Base-by-base conservation (phyloP, 1,140 invertebrate genomes). In the Lithobius niger region DNA sequence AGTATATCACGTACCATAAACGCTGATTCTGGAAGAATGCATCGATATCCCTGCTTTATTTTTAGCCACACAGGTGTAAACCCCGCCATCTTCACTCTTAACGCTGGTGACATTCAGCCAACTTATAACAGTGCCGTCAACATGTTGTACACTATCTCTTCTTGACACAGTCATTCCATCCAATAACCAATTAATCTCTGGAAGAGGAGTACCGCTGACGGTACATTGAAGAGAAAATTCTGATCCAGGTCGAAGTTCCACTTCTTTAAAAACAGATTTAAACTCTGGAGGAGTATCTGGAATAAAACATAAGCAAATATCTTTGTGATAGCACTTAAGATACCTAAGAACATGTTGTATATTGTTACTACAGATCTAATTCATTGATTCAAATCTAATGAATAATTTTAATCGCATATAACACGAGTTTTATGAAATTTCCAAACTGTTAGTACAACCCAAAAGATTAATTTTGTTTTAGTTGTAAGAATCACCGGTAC, bases 61-160 rank as follows among this genome's bases (percentile, higher is more conserved):
- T 56, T 79, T 80, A 0, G 90, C 90, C 10, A 79, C 79, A 68
- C 92, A 96, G 21, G 82, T 79, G 68, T 93, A 96, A 66, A 91
- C 83, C 15, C 91, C 92, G 47, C 91, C 91, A 70, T 94, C 89
- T 75, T 91, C 84, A 47, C 88, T 84, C 58, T 83, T 82, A 27
- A 91, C 81, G 56, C 83, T 80, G 59, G 85, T 87, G 61, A 97
- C 87, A 74, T 96, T 96, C 59, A 96, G 85, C 74, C 92, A 89
- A 64, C 89, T 92, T 67, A 94, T 86, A 36, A 95, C 88, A 69
- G 91, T 86, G 62, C 91, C 90, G 1, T 88, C 93, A 52, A 91
- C 87, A 69, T 88, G 88, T 63, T 87, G 84, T 63, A 21, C 48
- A 59, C 61, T 63, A 47, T 67, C 64, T 0, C 67, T 66, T 2